Conservation (phyloP, 2,797 vertebrate genomes). For the Chaunax sp. region DNA sequence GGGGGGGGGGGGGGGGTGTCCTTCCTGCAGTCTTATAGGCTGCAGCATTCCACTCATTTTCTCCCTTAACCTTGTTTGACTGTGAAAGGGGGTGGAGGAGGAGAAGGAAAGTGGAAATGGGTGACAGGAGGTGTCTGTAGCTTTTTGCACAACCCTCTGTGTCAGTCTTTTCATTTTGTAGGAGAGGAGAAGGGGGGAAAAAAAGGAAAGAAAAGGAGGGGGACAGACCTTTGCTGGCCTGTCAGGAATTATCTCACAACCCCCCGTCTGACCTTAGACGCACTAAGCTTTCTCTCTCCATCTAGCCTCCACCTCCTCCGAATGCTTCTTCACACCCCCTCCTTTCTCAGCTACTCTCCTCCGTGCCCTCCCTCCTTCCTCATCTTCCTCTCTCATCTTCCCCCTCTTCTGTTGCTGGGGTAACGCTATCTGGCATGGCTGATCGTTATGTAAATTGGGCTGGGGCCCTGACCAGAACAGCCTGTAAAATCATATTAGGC, state of each 20-base stretch:
- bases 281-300: constrained; percentile 51
- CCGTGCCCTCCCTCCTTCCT: constrained; percentile 54
- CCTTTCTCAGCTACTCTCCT: constrained; percentile 37
- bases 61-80: constrained; percentile 72
- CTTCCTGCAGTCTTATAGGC: constrained; percentile 68
- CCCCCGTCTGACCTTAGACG: constrained; percentile 67
- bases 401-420: constrained; percentile 86
- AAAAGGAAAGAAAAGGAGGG: constrained; percentile 17
- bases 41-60: constrained; percentile 79
- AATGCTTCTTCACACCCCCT: background rate
- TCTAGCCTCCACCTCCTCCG: constrained; percentile 19
- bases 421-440: constrained; percentile 87
- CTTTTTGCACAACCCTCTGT: constrained; percentile 65
- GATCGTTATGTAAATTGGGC: constrained; percentile 91
- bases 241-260: constrained; percentile 78
- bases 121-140: constrained; percentile 59
- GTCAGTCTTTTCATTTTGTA: constrained; percentile 60
- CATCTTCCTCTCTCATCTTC: constrained; percentile 64
- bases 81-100: constrained; percentile 56
- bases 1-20: constrained; percentile 52
- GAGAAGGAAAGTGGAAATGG: constrained; percentile 2
- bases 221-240: constrained; percentile 63
- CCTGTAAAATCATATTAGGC: constrained; percentile 90
- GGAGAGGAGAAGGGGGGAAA: constrained; percentile 28
- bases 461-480: constrained; percentile 85